Evolutionary conservation across 2,113 vertebrate genomes (phyloP), one percentile per base, ranked within the genome.

Genomic region (Triplophysa rosa): DNA sequence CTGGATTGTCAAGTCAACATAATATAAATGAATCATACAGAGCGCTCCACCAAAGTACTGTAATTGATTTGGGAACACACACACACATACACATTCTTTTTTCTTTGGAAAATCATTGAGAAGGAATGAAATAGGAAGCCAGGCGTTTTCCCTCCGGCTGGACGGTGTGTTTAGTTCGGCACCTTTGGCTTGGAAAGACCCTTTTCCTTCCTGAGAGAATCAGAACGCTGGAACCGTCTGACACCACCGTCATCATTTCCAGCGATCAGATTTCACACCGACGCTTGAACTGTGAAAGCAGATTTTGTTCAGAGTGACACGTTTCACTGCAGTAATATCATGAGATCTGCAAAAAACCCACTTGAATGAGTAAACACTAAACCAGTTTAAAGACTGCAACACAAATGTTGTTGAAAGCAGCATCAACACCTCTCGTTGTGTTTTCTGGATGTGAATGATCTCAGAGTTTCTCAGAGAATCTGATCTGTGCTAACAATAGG

Each of bases 201-300:
- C 2, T 0, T 82, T 91, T 94, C 91, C 90, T 93, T 93, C 89
- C 89, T 83, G 54, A 88, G 56, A 45, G 85, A 68, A 84, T 84
- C 80, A 71, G 56, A 45, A 10, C 87, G 90, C 89, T 88, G 82
- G 82, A 84, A 87, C 90, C 87, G 24, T 33, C 61, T 29, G 24
- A 76, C 23, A 29, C 5, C 45, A 33, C 42, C 13, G 61, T 63
- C 26, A 45, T 19, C 1, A 64, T 63, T 63, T 29, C 16, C 21
- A 37, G 61, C 11, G 21, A 52, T 69, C 67, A 10, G 26, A 10
- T 69, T 69, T 52, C 67, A 52, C 45, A 10, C 45, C 13, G 65
- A 67, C 45, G 13, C 2, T 13, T 47, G n/a, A 45, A 13, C 65
- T 21, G 21, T 21, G n/a, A 40, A 66, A 66, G 63, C 33, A 11